Evolutionary conservation across 1,140 invertebrate genomes (phyloP).

Genomic region (Anastatus disparis): DNA sequence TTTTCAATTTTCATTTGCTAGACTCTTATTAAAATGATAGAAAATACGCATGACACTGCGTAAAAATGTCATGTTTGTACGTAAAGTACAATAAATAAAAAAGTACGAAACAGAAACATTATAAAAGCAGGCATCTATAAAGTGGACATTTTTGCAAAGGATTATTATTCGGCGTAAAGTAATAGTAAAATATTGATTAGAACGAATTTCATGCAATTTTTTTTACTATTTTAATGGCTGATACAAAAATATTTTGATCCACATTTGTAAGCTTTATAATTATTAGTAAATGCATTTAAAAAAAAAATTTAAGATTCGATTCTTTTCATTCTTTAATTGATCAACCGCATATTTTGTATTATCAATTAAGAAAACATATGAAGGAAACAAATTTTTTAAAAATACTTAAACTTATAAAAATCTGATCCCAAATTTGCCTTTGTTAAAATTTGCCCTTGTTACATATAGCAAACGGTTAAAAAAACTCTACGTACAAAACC

Average conservation of each 20-base stretch:
- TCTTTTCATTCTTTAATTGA: no score
- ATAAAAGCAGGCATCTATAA: constrained; percentile 41
- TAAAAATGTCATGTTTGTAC: neutral
- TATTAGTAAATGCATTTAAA: no score
- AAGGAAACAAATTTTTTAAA: neutral
- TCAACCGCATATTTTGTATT: no score
- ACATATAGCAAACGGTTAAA: constrained; percentile 24
- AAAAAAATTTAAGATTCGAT: no score
- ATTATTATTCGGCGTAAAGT: no score
- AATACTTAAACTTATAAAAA: neutral
- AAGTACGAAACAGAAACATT: constrained; percentile 45
- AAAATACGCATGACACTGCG: neutral
- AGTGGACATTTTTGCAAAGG: neutral
- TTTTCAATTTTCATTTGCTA: neutral
- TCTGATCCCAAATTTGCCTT: constrained; percentile 13
- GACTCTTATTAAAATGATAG: constrained; percentile 2
- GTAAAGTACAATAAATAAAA: constrained; percentile 17
- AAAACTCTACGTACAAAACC: constrained; percentile 39
- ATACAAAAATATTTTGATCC: no score
- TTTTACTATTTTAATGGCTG: no score
- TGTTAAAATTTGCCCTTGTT: neutral
- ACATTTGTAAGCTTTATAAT: no score
- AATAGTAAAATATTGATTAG: no score
- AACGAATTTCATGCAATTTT: no score
- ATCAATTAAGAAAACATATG: no score